Conservation (phyloP, 53 echinoderm and acorn worm genomes). For the Apostichopus leukothele region DNA sequence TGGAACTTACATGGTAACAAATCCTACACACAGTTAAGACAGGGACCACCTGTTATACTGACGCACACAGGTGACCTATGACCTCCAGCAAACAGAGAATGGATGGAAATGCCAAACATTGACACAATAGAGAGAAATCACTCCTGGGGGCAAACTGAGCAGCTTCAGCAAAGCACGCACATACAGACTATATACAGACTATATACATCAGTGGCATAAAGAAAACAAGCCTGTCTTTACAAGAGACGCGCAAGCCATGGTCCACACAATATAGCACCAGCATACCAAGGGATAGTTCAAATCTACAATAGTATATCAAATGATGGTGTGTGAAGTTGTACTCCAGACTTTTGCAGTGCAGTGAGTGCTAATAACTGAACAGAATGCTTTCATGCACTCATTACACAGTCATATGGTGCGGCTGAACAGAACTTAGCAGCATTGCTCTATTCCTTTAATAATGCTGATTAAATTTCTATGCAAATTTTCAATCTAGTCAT, state of each 20-base stretch:
- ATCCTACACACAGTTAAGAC: background rate
- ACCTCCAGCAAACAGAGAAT: conserved; percentile 13
- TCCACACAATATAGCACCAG: no score
- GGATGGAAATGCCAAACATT: conserved; percentile 39
- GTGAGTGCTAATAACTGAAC: no score
- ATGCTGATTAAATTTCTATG: no score
- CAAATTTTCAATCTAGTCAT: no score
- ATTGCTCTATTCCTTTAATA: no score
- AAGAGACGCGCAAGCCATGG: background rate
- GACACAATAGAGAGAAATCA: conserved; percentile 45
- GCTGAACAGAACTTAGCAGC: no score
- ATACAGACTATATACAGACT: background rate
- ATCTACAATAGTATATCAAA: no score
- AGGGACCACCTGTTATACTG: conserved; percentile 32
- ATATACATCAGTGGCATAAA: background rate
- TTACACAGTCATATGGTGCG: no score
- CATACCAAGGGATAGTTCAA: no score
- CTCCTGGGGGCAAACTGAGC: conserved; percentile 39
- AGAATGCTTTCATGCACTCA: no score
- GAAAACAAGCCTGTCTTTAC: background rate
- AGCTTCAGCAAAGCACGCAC: conserved; percentile 10
- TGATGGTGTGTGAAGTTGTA: no score
- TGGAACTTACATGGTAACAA: background rate
- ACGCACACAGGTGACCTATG: conserved; percentile 7
- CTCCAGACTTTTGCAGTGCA: no score